These are phyloP conservation scores for Orchestia grillus DNA, from an alignment of 1,140 invertebrate species.

Conservation along the genomic window DNA sequence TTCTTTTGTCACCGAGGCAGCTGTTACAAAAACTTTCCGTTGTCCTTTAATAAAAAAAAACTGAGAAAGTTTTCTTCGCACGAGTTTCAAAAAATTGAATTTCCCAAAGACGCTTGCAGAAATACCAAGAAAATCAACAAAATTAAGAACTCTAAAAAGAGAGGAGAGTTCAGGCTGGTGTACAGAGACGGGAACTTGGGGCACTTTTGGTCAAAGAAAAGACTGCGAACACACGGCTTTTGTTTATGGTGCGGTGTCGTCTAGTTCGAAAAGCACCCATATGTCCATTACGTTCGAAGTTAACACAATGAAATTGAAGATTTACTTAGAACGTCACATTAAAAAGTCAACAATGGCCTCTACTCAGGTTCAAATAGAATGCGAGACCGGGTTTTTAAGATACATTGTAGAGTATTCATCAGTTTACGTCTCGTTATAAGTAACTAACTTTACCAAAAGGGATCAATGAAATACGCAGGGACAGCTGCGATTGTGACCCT, in stretches of 20 bases:
- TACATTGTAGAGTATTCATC: no score
- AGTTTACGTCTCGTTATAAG: no score
- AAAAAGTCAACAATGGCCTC: background rate
- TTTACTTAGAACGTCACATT: background rate
- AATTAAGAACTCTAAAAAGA: background rate
- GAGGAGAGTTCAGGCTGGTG: background rate
- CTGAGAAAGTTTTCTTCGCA: background rate
- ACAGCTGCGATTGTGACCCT: no score
- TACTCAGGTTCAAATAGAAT: no score
- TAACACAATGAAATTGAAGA: background rate
- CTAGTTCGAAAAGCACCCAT: background rate
- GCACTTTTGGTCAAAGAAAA: background rate
- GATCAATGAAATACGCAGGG: no score
- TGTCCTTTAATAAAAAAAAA: background rate
- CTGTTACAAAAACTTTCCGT: background rate
- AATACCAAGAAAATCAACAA: background rate
- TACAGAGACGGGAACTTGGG: background rate
- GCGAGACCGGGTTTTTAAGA: no score
- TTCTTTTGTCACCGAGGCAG: background rate
- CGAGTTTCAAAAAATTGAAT: background rate
- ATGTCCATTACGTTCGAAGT: background rate
- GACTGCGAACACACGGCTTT: background rate
- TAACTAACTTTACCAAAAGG: no score
- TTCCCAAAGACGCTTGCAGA: background rate
- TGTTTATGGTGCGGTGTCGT: background rate